Conservation (phyloP, 1,140 invertebrate species). For the Euwallacea fornicatus region DNA sequence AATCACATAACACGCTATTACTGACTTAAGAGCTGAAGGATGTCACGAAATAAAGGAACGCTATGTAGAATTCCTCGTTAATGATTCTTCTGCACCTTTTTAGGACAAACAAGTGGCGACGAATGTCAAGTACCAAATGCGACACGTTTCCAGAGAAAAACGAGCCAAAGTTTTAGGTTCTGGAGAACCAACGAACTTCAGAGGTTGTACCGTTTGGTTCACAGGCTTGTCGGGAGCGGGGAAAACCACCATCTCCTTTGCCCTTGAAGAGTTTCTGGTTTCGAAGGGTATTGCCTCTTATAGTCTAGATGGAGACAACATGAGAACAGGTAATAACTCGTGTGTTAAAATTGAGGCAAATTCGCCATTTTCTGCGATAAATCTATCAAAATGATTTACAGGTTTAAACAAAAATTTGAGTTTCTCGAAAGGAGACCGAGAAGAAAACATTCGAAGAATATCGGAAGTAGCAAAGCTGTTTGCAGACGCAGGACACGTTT, state of each 20-base stretch:
- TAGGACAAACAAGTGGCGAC: constrained; percentile 64
- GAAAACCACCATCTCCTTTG: constrained; percentile 97
- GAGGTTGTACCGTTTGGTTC: constrained; percentile 98
- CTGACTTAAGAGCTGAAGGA: too few species aligned
- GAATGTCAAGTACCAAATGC: constrained; percentile 93
- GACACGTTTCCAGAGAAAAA: constrained; percentile 91
- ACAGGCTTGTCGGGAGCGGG: constrained; percentile 97
- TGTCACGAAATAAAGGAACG: too few species aligned
- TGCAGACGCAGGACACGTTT: constrained; percentile 94
- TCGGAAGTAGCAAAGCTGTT: constrained; percentile 94
- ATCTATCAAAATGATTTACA: neutral
- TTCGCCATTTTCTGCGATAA: too few species aligned
- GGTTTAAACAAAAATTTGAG: constrained; percentile 96
- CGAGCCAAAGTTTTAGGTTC: constrained; percentile 89
- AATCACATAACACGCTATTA: too few species aligned
- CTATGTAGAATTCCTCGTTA: too few species aligned
- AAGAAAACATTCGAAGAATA: constrained; percentile 96
- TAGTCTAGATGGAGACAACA: constrained; percentile 96
- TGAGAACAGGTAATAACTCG: constrained; percentile 59
- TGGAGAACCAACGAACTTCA: constrained; percentile 71
- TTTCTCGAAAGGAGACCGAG: constrained; percentile 91
- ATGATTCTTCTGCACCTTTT: constrained; percentile 7
- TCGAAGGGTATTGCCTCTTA: constrained; percentile 89
- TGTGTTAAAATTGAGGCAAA: too few species aligned
- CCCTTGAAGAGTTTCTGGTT: constrained; percentile 89